These are phyloP conservation scores for Cephus pygmeus DNA, from an alignment of 2,888 invertebrate genomes.

Conservation along the genomic window DNA sequence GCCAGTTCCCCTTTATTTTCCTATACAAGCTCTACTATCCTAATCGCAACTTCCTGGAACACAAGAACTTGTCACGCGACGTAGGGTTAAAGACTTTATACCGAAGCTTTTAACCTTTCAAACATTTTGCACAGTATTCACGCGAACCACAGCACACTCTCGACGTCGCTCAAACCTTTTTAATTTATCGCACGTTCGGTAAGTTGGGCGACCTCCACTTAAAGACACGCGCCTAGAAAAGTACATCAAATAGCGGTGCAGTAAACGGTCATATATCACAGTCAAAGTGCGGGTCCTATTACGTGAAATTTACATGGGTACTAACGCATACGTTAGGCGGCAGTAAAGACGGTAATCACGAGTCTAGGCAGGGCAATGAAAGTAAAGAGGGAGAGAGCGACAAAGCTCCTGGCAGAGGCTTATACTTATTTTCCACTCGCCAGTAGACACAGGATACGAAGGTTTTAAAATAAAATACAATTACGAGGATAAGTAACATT, in stretches of 20 bases:
- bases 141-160: neutral
- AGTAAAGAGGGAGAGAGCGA: neutral
- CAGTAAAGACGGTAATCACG: neutral
- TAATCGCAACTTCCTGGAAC: neutral
- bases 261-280: neutral
- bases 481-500: neutral
- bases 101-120: neutral
- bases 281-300: neutral
- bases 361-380: neutral
- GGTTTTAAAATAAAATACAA: neutral
- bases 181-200: neutral
- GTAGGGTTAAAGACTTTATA: neutral
- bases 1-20: neutral
- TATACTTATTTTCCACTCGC: neutral
- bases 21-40: neutral
- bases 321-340: neutral
- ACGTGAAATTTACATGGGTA: neutral
- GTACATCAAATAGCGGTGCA: neutral
- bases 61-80: neutral
- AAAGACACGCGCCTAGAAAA: neutral
- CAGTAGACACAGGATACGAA: neutral
- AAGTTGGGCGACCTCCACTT: neutral
- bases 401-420: neutral
- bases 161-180: neutral
- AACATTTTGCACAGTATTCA: neutral